phyloP scores from a whole-genome alignment of 2,113 vertebrate species.

The Gnathonemus echidnorhynchus region DNA sequence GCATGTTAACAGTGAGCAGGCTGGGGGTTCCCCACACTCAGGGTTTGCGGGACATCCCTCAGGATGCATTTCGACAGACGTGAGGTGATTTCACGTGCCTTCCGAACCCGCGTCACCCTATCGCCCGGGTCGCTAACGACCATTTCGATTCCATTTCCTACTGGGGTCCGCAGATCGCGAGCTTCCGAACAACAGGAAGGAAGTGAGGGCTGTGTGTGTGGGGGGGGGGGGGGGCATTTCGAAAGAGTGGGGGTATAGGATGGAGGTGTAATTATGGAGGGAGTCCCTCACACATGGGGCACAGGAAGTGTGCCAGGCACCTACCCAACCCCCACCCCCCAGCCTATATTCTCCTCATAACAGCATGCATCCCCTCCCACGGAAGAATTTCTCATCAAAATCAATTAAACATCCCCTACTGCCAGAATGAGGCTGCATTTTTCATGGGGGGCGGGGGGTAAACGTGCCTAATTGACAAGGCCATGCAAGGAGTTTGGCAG shows the following conservation, averaged over 20 bases:
- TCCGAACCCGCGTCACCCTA: neutral
- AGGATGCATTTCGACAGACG: neutral
- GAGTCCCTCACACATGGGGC: conserved; percentile 9
- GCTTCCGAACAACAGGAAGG: neutral
- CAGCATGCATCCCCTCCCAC: conserved; percentile 46
- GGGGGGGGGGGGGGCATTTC: neutral
- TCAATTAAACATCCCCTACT: conserved; percentile 62
- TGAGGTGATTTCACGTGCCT: neutral
- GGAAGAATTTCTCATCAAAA: conserved; percentile 66
- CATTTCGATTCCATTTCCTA: neutral
- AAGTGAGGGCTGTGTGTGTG: neutral
- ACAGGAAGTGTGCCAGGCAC: conserved; percentile 15
- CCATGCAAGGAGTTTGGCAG: conserved; percentile 57
- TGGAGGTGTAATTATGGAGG: neutral
- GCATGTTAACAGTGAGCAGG: conserved; percentile 45
- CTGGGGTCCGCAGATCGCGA: neutral
- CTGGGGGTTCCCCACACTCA: conserved; percentile 47
- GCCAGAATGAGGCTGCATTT: conserved; percentile 56
- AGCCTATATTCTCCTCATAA: conserved; percentile 20
- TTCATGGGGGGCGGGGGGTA: conserved; percentile 60
- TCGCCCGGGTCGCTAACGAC: neutral
- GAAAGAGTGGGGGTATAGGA: neutral
- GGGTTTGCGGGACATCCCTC: conserved; percentile 51
- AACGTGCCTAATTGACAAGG: conserved; percentile 64
- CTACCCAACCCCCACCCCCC: neutral